A percentile compares a stretch with the other conserved stretches of the same genome.
Evolutionary conservation across 2,797 vertebrate genomes (phyloP).

Genomic region (Lagorchestes hirsutus): DNA sequence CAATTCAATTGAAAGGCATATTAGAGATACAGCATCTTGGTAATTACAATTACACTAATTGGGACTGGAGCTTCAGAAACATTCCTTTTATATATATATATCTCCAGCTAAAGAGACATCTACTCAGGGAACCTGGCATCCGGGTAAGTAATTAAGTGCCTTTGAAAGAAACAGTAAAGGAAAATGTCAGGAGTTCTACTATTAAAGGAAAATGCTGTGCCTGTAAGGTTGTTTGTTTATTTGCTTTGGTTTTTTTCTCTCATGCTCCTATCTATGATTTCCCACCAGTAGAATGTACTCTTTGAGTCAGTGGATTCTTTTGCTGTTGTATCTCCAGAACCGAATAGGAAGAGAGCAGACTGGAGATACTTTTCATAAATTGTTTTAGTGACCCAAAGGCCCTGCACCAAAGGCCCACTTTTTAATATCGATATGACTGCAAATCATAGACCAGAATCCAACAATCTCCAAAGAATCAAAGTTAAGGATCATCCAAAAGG

Average conservation of each 20-base stretch:
- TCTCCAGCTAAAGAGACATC: neutral
- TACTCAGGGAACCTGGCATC: neutral
- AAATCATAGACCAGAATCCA: neutral
- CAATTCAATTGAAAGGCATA: neutral
- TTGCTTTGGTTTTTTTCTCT: neutral
- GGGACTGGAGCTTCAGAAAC: neutral
- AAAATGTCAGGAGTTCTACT: neutral
- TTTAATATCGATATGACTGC: neutral
- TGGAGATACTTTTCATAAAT: neutral
- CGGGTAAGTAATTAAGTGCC: neutral
- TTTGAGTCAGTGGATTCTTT: neutral
- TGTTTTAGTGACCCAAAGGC: neutral
- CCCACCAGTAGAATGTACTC: neutral
- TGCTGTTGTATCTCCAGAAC: neutral
- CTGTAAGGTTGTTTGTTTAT: neutral
- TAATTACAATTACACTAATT: neutral
- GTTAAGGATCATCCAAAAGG: neutral
- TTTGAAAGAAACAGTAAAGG: neutral
- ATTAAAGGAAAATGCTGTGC: neutral
- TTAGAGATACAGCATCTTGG: neutral
- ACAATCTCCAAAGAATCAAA: neutral
- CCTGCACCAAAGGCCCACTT: neutral
- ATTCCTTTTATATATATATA: neutral
- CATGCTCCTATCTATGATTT: neutral
- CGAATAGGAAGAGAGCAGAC: neutral